Evolutionary conservation across 2,888 invertebrate species (phyloP), one percentile per base, ranked within the genome.

Genomic region (Drosophila falleni): DNA sequence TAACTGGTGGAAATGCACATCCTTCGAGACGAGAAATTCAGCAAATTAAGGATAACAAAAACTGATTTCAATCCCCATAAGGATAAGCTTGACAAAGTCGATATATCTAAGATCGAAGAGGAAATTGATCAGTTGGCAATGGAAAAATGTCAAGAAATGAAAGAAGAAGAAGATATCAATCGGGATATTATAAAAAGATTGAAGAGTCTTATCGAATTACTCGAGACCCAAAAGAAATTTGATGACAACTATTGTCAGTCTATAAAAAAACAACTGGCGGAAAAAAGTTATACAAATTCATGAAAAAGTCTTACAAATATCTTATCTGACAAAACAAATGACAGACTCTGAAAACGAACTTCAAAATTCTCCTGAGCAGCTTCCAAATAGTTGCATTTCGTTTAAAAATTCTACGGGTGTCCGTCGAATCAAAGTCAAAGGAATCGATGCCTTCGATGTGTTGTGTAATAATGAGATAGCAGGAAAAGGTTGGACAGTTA

Each of bases 401-500:
- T 35, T 46, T 26, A 26, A 4, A 1, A 42, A 16, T 10, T 33
- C 23, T 0, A 1, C 33, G 10, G 46, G 26, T 15, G 56, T 46
- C n/a, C 35, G 35, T 15, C 11, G n/a, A 15, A 56, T 56, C 9
- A 4, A 31, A 31, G 5, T 4, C 5, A 8, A 9, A 0, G 41
- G 19, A 23, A 42, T n/a, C 19, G 41, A 50, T 31, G 11, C 59
- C 5, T 15, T 41, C n/a, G 9, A 50, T 4, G 50, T 60, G 19
- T 11, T 33, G 13, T 50, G 59, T 33, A 41, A 60, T 5, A 31
- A 13, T 10, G 23, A 41, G 31, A 42, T 9, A 5, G 29, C 31
- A 33, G 60, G 51, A 16, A 5, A 23, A 1, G 55, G 55, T 10
- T 63, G 62, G 62, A 49, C 5, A 11, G 31, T 63, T 4, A 47